A percentile compares a stretch with the other conserved stretches of the same genome.
phyloP scores from a whole-genome alignment of 2,888 invertebrate species.

The Phyllotreta cruciferae region DNA sequence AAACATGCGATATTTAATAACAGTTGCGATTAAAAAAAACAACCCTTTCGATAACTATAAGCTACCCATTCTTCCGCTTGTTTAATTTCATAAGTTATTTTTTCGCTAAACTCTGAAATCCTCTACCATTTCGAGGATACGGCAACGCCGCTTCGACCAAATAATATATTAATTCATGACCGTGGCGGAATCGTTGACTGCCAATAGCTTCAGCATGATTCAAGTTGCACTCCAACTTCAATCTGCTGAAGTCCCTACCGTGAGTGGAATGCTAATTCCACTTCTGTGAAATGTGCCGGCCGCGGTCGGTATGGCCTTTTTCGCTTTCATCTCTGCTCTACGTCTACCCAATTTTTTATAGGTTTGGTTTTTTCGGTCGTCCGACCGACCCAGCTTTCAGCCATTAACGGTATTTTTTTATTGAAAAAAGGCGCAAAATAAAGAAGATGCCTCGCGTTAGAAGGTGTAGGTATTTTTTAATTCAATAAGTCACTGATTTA shows the following conservation, averaged over 20 bases:
- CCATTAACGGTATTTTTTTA: neutral
- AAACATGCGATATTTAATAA: no score
- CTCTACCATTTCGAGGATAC: neutral
- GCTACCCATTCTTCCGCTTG: no score
- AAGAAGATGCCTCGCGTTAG: no score
- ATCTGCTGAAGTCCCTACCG: slow-evolving; percentile 54
- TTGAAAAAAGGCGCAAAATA: neutral
- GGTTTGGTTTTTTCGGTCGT: slow-evolving; percentile 32
- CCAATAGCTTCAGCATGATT: slow-evolving; percentile 43
- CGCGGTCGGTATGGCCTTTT: slow-evolving; percentile 53
- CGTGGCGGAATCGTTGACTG: slow-evolving; percentile 46
- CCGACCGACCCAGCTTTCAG: no score
- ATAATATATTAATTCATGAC: slow-evolving; percentile 40
- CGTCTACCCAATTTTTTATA: slow-evolving; percentile 40
- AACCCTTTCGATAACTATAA: no score
- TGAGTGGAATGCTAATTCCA: slow-evolving; percentile 56
- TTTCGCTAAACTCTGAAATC: no score
- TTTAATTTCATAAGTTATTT: no score
- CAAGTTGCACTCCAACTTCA: slow-evolving; percentile 50
- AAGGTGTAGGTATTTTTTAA: no score
- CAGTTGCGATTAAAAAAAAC: no score
- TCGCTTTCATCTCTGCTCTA: slow-evolving; percentile 38
- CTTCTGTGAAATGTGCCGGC: slow-evolving; percentile 54
- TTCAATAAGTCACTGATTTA: slow-evolving; percentile 2
- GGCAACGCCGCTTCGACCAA: slow-evolving; percentile 23